These are phyloP conservation scores for Anoplius nigerrimus DNA, from an alignment of 2,888 invertebrate species.

Conservation along the genomic window DNA sequence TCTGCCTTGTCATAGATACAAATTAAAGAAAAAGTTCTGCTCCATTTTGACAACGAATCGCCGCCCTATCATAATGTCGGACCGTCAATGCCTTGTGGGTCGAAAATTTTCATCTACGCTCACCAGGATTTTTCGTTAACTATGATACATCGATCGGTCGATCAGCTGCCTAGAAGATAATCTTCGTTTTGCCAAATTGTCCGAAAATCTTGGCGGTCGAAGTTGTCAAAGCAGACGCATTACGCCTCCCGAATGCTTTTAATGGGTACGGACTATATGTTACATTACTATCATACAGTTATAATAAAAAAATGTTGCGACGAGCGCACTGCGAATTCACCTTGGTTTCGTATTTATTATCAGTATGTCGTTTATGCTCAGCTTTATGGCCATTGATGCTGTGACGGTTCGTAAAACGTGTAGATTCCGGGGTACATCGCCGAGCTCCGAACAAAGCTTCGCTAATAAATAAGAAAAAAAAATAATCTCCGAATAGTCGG, in stretches of 20 bases:
- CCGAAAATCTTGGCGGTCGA: background rate
- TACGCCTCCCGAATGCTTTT: constrained; percentile 16
- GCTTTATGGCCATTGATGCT: constrained; percentile 50
- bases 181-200: background rate
- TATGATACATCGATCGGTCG: no score
- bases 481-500: no score
- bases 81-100: background rate
- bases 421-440: constrained; percentile 16
- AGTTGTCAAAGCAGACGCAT: constrained; percentile 27
- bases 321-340: constrained; percentile 36
- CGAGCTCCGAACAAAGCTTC: background rate
- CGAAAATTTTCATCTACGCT: background rate
- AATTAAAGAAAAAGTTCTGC: constrained; percentile 51
- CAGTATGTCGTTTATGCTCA: constrained; percentile 26
- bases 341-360: constrained; percentile 29
- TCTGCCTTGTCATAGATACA: constrained; percentile 11
- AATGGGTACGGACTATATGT: constrained; percentile 47
- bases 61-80: background rate
- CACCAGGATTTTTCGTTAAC: background rate
- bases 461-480: no score
- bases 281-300: constrained; percentile 57
- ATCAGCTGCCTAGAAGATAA: background rate
- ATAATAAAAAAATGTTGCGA: constrained; percentile 53
- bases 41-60: constrained; percentile 29
- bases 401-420: constrained; percentile 32